Percentiles rank a stretch among this genome's conserved stretches.
Conservation (phyloP, 23 tunicate species). For the Diplosoma virens region DNA sequence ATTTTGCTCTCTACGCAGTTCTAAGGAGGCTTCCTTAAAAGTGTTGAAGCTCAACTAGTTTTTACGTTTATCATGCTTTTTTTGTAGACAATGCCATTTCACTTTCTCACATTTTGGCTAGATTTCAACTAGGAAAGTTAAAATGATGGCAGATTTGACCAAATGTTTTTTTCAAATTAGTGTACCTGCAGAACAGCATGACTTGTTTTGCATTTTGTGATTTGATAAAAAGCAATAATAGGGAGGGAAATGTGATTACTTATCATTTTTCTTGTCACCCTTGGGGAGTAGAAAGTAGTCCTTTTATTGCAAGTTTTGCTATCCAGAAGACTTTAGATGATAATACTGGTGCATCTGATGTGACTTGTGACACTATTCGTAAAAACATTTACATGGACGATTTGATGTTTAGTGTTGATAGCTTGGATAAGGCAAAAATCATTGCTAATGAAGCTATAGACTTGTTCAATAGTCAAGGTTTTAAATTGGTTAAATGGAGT, state of each 20-base stretch:
- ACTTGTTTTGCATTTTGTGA: background rate
- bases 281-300: background rate
- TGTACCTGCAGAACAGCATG: background rate
- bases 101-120: no score
- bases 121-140: no score
- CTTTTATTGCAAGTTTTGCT: background rate
- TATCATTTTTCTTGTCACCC: background rate
- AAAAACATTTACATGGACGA: background rate
- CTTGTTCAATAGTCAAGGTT: background rate
- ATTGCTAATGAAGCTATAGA: background rate
- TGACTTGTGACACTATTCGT: background rate
- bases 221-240: background rate
- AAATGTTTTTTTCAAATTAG: background rate
- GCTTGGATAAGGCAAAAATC: background rate
- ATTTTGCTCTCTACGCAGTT: no score
- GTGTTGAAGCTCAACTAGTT: no score
- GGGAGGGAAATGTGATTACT: background rate
- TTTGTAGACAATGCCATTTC: no score
- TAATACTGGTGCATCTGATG: background rate
- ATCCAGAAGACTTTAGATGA: background rate
- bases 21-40: no score
- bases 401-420: background rate
- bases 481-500: background rate
- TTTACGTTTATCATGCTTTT: no score
- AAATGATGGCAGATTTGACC: no score